These are phyloP conservation scores for Drosophila ezoana DNA, from an alignment of 2,888 invertebrate genomes.

Conservation along the genomic window DNA sequence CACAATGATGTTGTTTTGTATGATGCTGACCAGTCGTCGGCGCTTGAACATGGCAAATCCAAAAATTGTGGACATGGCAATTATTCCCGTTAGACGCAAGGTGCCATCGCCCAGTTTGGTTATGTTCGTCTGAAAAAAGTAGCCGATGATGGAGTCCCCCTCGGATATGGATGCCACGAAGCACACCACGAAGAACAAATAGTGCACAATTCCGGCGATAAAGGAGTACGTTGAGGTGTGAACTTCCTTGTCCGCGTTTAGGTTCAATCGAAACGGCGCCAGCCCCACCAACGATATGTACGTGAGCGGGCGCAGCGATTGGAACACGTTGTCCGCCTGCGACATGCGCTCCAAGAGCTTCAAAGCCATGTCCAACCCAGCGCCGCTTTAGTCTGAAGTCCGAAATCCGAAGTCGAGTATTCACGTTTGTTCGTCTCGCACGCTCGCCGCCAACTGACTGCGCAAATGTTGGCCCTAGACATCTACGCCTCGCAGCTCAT, in stretches of 20 bases:
- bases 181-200: slow-evolving; percentile 78
- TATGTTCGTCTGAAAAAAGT: slow-evolving; percentile 83
- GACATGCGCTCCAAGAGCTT: slow-evolving; percentile 79
- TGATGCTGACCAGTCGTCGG: slow-evolving; percentile 70
- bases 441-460: slow-evolving; percentile 53
- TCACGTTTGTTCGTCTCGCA: slow-evolving; percentile 52
- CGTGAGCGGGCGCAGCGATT: slow-evolving; percentile 80
- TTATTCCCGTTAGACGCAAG: slow-evolving; percentile 79
- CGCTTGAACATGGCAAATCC: slow-evolving; percentile 80
- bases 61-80: slow-evolving; percentile 83
- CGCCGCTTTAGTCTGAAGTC: neutral
- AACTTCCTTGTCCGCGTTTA: slow-evolving; percentile 79
- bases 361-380: slow-evolving; percentile 59
- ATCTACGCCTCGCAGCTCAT: slow-evolving; percentile 30
- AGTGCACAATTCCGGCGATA: slow-evolving; percentile 78
- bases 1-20: slow-evolving; percentile 77
- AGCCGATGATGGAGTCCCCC: slow-evolving; percentile 83
- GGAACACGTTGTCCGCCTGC: slow-evolving; percentile 83
- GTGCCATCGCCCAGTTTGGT: slow-evolving; percentile 82
- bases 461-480: slow-evolving; percentile 34
- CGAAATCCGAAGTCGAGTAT: neutral
- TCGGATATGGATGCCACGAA: slow-evolving; percentile 74
- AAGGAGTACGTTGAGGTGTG: slow-evolving; percentile 79
- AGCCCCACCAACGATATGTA: slow-evolving; percentile 82
- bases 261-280: slow-evolving; percentile 81